A percentile compares a stretch with the other conserved stretches of the same genome.
These are phyloP conservation scores for Amphipoea lucens DNA, from an alignment of 2,888 invertebrate species.

Conservation along the genomic window DNA sequence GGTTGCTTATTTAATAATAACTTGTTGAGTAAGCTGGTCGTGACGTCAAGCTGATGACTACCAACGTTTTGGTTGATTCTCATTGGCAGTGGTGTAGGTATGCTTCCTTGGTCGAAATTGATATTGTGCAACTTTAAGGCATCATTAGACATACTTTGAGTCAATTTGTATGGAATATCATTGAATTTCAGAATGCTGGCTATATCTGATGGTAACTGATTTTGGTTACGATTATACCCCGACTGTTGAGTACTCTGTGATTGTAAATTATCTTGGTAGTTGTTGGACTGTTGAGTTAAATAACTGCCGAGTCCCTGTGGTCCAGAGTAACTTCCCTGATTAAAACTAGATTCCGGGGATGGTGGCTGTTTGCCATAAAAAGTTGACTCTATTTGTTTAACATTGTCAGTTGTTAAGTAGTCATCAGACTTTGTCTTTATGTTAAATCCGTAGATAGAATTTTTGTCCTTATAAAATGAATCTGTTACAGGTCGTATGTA, in stretches of 20 bases:
- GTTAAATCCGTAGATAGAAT: conserved; percentile 81
- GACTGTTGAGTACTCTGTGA: conserved; percentile 76
- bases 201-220: conserved; percentile 74
- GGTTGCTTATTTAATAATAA: conserved; percentile 80
- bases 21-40: conserved; percentile 81
- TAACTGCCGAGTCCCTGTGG: conserved; percentile 74
- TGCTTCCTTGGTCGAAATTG: conserved; percentile 79
- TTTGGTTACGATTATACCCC: conserved; percentile 75
- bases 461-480: conserved; percentile 86
- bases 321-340: conserved; percentile 71
- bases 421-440: conserved; percentile 83
- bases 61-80: conserved; percentile 87
- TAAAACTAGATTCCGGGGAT: conserved; percentile 73
- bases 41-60: conserved; percentile 85
- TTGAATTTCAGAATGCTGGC: conserved; percentile 82
- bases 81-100: conserved; percentile 81
- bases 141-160: conserved; percentile 79
- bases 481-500: conserved; percentile 82
- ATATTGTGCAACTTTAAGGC: conserved; percentile 76
- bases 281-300: conserved; percentile 72
- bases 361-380: conserved; percentile 76
- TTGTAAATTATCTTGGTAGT: conserved; percentile 77
- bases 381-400: conserved; percentile 77
- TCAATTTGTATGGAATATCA: conserved; percentile 83
- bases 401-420: conserved; percentile 70